These are phyloP conservation scores for Zonitis immaculata DNA, from an alignment of 2,888 invertebrate species.

Conservation along the genomic window DNA sequence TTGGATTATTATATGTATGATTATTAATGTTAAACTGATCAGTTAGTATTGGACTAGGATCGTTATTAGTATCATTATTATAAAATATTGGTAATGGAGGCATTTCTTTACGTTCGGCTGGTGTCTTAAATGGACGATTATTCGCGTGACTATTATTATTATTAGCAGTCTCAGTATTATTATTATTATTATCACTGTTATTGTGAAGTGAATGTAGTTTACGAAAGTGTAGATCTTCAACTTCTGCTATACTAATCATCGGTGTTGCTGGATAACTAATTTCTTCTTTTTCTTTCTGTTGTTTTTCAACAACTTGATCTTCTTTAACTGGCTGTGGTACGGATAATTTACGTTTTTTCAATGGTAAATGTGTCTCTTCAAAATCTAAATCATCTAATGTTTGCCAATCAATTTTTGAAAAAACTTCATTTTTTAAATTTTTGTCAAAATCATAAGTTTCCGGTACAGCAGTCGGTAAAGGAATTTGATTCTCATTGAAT, in stretches of 20 bases:
- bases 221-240: conserved; percentile 33
- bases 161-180: not conserved
- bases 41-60: conserved; percentile 31
- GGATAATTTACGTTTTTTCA: conserved; percentile 40
- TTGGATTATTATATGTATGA: conserved; percentile 41
- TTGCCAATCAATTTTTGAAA: conserved; percentile 16
- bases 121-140: conserved; percentile 39
- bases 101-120: conserved; percentile 44
- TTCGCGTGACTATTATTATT: conserved; percentile 9
- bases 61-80: conserved; percentile 11
- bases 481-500: conserved; percentile 1
- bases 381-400: conserved; percentile 24
- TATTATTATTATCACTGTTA: not conserved
- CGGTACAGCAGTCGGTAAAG: conserved; percentile 28
- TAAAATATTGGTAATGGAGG: conserved; percentile 29
- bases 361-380: conserved; percentile 35
- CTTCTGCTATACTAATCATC: conserved; percentile 45
- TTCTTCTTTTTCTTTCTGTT: conserved; percentile 29
- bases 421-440: conserved; percentile 26
- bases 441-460: conserved; percentile 29
- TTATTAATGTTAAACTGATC: conserved; percentile 40
- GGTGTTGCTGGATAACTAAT: conserved; percentile 45
- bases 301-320: conserved; percentile 16
- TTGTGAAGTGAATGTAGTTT: conserved; percentile 7
- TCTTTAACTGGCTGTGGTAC: conserved; percentile 21